phyloP scores from a whole-genome alignment of 2,888 invertebrate species.

The Hypercompe scribonia region DNA sequence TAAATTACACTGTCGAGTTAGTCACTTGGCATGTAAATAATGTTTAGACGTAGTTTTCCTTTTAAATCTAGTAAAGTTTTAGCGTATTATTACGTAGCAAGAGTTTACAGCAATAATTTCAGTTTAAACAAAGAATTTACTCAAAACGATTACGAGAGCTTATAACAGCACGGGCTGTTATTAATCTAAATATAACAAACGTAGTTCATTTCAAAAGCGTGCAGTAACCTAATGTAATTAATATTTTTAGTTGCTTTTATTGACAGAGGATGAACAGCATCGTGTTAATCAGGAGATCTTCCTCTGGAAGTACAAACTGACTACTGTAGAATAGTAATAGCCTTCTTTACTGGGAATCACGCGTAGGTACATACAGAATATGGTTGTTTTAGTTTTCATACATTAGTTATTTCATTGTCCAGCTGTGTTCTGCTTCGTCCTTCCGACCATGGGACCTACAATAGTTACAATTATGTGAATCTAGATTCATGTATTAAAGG shows the following conservation, averaged over 20 bases:
- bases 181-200: neutral
- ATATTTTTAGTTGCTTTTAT: neutral
- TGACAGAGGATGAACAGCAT: neutral
- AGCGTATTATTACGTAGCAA: neutral
- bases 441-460: too few species aligned
- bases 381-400: too few species aligned
- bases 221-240: neutral
- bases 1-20: slow-evolving; percentile 27
- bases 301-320: neutral
- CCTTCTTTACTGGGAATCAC: too few species aligned
- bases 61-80: slow-evolving; percentile 3
- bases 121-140: neutral
- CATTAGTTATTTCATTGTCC: too few species aligned
- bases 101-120: neutral
- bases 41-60: slow-evolving; percentile 16
- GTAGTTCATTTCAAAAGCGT: neutral
- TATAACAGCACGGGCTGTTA: neutral
- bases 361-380: too few species aligned
- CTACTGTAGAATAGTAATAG: neutral
- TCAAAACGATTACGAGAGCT: neutral
- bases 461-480: too few species aligned
- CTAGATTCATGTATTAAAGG: too few species aligned
- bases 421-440: too few species aligned
- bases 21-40: slow-evolving; percentile 26
- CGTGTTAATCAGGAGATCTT: neutral